Conservation (phyloP, 2,888 invertebrate species). For the Cynaeus angustus region DNA sequence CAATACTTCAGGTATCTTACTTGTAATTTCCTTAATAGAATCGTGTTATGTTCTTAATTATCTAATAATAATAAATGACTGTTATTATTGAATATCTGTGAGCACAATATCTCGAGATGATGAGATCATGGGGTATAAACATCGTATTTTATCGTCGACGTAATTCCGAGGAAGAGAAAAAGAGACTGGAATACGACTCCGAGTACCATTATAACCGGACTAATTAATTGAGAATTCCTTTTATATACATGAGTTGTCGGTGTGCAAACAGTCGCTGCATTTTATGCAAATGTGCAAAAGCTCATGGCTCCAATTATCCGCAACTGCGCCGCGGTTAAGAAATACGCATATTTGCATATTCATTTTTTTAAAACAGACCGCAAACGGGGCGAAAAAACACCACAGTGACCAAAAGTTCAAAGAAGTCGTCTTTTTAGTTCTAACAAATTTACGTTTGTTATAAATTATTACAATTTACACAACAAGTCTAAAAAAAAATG, state of each 20-base stretch:
- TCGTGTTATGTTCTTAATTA: slow-evolving; percentile 43
- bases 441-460: too few relatives aligned
- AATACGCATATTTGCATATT: slow-evolving; percentile 4
- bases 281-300: slow-evolving; percentile 32
- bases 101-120: slow-evolving; percentile 33
- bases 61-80: slow-evolving; percentile 41
- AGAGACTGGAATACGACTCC: slow-evolving; percentile 16
- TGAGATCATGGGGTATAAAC: slow-evolving; percentile 31
- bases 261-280: slow-evolving; percentile 26
- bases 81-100: slow-evolving; percentile 35
- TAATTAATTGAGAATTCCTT: slow-evolving; percentile 41
- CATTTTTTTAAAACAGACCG: not conserved
- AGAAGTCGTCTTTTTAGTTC: too few relatives aligned
- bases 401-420: too few relatives aligned
- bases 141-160: slow-evolving; percentile 5
- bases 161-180: slow-evolving; percentile 22
- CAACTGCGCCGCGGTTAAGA: slow-evolving; percentile 5
- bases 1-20: slow-evolving; percentile 30
- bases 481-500: too few relatives aligned
- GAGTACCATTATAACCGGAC: slow-evolving; percentile 31
- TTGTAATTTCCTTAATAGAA: slow-evolving; percentile 43
- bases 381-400: not conserved
- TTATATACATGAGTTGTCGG: slow-evolving; percentile 39
- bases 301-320: slow-evolving; percentile 18
- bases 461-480: too few relatives aligned